Evolutionary conservation across 2,888 invertebrate genomes (phyloP).

Genomic region (Oscheius myriophilus): DNA sequence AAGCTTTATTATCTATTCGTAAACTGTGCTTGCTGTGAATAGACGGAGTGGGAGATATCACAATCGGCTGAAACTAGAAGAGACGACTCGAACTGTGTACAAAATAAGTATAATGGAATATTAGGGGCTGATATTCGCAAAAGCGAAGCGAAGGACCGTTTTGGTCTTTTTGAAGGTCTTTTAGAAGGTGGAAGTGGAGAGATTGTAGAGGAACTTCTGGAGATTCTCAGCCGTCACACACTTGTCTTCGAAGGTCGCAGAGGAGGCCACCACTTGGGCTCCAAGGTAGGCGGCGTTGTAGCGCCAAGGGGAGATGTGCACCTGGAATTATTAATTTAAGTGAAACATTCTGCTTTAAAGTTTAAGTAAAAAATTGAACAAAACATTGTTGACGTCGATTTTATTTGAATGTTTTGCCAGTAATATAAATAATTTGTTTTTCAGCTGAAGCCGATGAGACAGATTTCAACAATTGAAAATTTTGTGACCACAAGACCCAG

Average conservation of each 20-base stretch:
- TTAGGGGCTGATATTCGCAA: background rate
- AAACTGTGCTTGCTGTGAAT: background rate
- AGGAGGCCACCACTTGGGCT: conserved; percentile 71
- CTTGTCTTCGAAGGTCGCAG: conserved; percentile 54
- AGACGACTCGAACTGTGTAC: conserved; percentile 9
- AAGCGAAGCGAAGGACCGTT: conserved; percentile 6
- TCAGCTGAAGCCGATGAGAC: no score
- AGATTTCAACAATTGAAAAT: no score
- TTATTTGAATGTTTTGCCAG: no score
- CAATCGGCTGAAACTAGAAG: conserved; percentile 15
- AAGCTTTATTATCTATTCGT: conserved; percentile 4
- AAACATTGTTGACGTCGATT: no score
- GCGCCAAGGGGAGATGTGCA: conserved; percentile 73
- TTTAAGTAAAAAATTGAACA: no score
- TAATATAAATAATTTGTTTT: no score
- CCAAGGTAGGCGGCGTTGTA: conserved; percentile 77
- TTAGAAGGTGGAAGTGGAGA: conserved; percentile 33
- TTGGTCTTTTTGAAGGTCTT: conserved; percentile 3
- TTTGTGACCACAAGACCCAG: no score
- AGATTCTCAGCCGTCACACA: conserved; percentile 54
- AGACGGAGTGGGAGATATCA: conserved; percentile 26
- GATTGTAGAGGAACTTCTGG: conserved; percentile 52
- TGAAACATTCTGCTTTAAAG: no score
- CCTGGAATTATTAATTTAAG: conserved; percentile 41
- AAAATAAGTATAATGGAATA: conserved; percentile 4